Base-by-base conservation (phyloP, 2,797 vertebrate genomes). In the Chanos chanos region DNA sequence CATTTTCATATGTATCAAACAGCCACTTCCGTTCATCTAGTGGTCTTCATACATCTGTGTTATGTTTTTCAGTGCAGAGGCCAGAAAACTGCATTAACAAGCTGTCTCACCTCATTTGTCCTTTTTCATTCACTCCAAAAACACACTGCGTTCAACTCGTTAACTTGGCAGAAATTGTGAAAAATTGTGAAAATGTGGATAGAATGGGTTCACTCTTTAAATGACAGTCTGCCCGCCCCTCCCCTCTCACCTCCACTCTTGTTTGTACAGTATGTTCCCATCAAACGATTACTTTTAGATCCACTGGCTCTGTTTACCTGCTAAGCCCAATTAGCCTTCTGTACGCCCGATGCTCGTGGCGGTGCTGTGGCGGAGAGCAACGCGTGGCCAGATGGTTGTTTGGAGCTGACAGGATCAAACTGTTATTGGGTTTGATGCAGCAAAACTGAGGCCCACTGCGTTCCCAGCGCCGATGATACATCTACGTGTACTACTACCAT, bases 341-440 rank as follows among this genome's bases (percentile, higher is more conserved):
- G 7, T 31, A 22, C 21, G 43, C 15, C 24, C 54, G 31, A 39
- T 28, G 19, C 36, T 25, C n/a, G 27, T 9, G 22, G 24, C 49
- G 43, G 28, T 57, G 3, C 39, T 62, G 25, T 18, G 50, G 61
- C 34, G 41, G 39, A 39, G 51, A 59, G 34, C 24, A 9, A 25
- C 25, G 8, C 33, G 33, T 41, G 25, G 62, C 57, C 71, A 74
- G 69, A 68, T 71, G 66, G 68, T 68, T 52, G 16, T 56, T 77
- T 63, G 53, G 48, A 73, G 57, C 51, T 55, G 58, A 61, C 59
- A 63, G 50, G 44, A 54, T 56, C 64, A 55, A 69, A 67, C 63
- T 49, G 65, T 66, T 45, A 75, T 70, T 48, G 27, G 44, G 39
- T 61, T 56, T 68, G 63, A 69, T 50, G 24, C 43, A 51, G 63